Evolutionary conservation across 2,888 invertebrate species (phyloP), one percentile per base, ranked within the genome.

Genomic region (Horisme vitalbata): DNA sequence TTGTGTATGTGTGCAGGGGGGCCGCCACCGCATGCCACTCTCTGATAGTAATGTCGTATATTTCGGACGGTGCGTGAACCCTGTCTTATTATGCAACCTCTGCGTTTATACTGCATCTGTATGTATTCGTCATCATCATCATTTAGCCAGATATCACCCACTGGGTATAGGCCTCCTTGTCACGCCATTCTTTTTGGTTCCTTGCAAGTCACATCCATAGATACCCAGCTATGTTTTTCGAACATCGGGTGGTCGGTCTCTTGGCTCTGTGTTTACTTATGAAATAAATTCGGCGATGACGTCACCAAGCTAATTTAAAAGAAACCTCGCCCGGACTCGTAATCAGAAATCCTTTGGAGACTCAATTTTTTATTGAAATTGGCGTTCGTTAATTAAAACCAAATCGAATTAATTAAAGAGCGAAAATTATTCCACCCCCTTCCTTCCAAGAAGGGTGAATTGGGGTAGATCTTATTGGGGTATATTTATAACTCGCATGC

Each of bases 371-470:
- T 73, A 81, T 81, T 77, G 75, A 83, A 84, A 84, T 83, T 83
- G 80, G 78, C 84, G 77, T 77, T 64, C 67, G 80, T 83, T 85
- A 84, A 86, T 85, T 83, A 83, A 84, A 83, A 79, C 73, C 74
- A 80, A 83, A 86, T 86, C 83, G 82, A 86, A 84, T 85, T 83
- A 83, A 84, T 82, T 79, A 80, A 70, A 66, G 65, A 68, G 68
- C 61, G 63, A 64, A 81, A 76, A 81, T 81, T 80, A 80, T 83
- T 83, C 75, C 73, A 45, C 71, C 55, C 75, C 59, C 73, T 72
- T 63, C 63, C 57, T 24, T 38, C 38, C 37, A 28, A 33, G 37
- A 24, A 36, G 21, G 26, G 32, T 27, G 37, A 28, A 14, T 9
- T 11, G 18, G 1, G 18, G 1, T 23, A 23, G 7, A 23, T 7